Base-by-base conservation (phyloP, 2,113 vertebrate genomes). In the Nothoprocta pentlandii region DNA sequence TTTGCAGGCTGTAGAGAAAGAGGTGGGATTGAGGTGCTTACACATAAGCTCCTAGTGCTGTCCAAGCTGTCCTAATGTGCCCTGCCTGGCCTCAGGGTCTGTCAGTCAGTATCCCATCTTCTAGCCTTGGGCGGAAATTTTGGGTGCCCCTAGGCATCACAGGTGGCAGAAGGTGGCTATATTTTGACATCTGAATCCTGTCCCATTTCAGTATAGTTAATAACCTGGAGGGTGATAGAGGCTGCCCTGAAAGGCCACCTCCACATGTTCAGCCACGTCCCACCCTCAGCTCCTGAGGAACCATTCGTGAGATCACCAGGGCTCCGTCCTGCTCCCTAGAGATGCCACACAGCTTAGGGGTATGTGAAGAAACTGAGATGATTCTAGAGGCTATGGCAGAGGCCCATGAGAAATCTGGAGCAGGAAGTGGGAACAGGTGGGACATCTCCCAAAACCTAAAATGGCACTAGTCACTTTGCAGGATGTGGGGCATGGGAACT, bases 251-350 rank as follows among this genome's bases (percentile, higher is more conserved):
- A 7, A 64, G 17, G 42, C 22, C 46, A 80, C 15, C 15, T 77
- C 46, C 42, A 10, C 10, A n/a, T 59, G 23, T 36, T 88, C 2
- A 0, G 54, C 30, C 46, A 12, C 34, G 26, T 41, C 36, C 54
- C 68, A 80, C 10, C 12, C 16, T n/a, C 42, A 19, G 5, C 49
- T 94, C 44, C 81, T 64, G 41, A 42, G 51, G 39, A 41, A 2
- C 0, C 3, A 10, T 66, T 74, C 39, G 56, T 0, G 0, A 30
- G 14, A 11, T 49, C 74, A 64, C 66, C 77, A 75, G 74, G 17
- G 36, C 61, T 91, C 56, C 39, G 15, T 51, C 12, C 47, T 71
- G 58, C 71, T 69, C 39, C 3, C 25, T 51, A 36, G 36, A 86
- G 32, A 10, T 63, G 46, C 62, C 84, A 51, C 58, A 22, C 17